Evolutionary conservation across 2,113 vertebrate species (phyloP), one percentile per base, ranked within the genome.

Genomic region (Hippopotamus amphibius): DNA sequence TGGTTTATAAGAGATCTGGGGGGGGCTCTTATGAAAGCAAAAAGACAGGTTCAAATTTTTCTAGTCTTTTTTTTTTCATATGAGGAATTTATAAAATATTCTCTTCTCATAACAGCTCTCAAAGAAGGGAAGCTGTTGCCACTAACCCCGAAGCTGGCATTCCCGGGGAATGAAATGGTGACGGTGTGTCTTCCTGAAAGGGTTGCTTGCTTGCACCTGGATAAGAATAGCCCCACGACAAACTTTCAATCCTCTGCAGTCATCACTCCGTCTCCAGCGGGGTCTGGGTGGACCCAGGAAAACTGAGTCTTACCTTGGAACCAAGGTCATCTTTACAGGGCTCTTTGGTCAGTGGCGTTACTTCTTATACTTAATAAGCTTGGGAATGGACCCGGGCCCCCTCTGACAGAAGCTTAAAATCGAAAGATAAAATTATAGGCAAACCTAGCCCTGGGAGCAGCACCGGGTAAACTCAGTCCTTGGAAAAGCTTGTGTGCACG

Each of bases 401-500:
- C 48, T 53, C 4, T 24, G 30, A 61, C 22, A 53, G 24, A 55
- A 53, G 46, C 69, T 43, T 48, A 7, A 37, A 28, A 17, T 22
- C 46, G 22, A 10, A 66, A 46, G 50, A 43, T 65, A 5, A 9
- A 30, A 13, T 65, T 0, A 26, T 4, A 41, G 16, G 19, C 19
- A 1, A n/a, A n/a, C 22, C 4, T 1, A 12, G 6, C 43, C 8
- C 6, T 1, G 22, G 37, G 66, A 63, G 12, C 74, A 57, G 30
- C 24, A 7, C 28, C 0, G 0, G 22, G 0, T 6, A 30, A 28
- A 69, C 21, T 30, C 66, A 1, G 43, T 30, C 17, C 59, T 21
- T 41, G 79, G 66, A 33, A 21, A 30, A 57, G 68, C 41, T 1
- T 0, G 7, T 5, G 0, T 8, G 57, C 19, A 1, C 11, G 43